phyloP scores from a whole-genome alignment of 2,113 vertebrate genomes.

The Hemiscyllium ocellatum region DNA sequence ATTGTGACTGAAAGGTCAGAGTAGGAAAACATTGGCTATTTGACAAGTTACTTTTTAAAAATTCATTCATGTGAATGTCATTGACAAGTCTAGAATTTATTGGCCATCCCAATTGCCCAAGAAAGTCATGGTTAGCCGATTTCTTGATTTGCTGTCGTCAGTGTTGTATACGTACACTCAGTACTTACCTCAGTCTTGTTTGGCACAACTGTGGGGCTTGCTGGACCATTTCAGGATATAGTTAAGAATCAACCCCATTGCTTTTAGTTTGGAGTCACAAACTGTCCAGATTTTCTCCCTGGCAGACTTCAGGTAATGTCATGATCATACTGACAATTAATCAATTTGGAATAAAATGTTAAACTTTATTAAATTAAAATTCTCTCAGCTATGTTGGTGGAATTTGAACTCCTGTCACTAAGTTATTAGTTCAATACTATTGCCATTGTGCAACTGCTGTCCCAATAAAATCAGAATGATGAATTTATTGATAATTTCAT shows the following conservation, averaged over 20 bases:
- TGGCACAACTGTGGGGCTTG: background rate
- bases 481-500: background rate
- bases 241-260: background rate
- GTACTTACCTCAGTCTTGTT: background rate
- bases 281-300: background rate
- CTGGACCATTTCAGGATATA: background rate
- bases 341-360: too few relatives aligned
- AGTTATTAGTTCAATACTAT: background rate
- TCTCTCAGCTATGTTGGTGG: background rate
- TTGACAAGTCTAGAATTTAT: background rate
- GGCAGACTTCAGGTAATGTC: background rate
- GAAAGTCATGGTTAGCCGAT: background rate
- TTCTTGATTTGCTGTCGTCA: background rate
- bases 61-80: background rate
- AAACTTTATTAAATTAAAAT: background rate
- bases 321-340: too few relatives aligned
- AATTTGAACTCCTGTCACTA: background rate
- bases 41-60: background rate
- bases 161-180: background rate
- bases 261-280: background rate
- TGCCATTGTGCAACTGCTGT: background rate
- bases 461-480: background rate
- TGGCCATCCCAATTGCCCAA: background rate
- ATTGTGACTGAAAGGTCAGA: background rate
- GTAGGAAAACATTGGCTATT: background rate